A percentile compares a stretch with the other conserved stretches of the same genome.
Evolutionary conservation across 2,888 invertebrate genomes (phyloP).

Genomic region (Folsomia candida): DNA sequence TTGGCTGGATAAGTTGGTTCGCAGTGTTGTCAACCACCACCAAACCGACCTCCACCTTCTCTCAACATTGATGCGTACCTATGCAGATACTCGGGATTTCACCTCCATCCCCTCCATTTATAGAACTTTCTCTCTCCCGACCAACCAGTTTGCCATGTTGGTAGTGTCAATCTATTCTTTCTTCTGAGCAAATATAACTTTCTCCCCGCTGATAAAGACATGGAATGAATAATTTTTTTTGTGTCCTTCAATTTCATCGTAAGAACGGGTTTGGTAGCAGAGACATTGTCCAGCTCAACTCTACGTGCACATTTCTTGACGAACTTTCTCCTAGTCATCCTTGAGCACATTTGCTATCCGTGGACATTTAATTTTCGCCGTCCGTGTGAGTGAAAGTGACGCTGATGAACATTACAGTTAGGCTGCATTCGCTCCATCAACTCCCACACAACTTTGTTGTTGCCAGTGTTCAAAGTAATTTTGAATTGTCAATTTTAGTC

Average conservation of each 20-base stretch:
- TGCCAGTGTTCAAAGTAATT: not conserved
- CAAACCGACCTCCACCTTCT: conserved; percentile 22
- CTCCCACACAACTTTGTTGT: too few relatives aligned
- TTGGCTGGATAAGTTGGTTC: conserved; percentile 8
- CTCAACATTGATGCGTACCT: conserved; percentile 22
- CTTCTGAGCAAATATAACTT: not conserved
- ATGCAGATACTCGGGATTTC: conserved; percentile 10
- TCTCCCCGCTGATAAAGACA: not conserved
- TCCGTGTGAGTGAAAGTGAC: too few relatives aligned
- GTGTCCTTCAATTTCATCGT: not conserved
- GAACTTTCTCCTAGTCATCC: too few relatives aligned
- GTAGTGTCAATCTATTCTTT: not conserved
- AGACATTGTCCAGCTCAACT: too few relatives aligned
- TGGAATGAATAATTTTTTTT: not conserved
- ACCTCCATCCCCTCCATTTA: conserved; percentile 7
- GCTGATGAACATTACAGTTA: too few relatives aligned
- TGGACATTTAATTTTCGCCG: too few relatives aligned
- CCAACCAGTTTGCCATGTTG: not conserved
- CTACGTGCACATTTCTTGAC: too few relatives aligned
- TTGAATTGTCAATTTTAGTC: not conserved
- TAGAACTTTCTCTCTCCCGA: not conserved
- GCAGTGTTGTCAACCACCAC: conserved; percentile 37
- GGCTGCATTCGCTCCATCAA: too few relatives aligned
- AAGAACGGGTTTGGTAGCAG: too few relatives aligned
- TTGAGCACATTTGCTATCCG: too few relatives aligned